phyloP scores from a whole-genome alignment of 2,113 vertebrate species.

The Setophaga petechia region DNA sequence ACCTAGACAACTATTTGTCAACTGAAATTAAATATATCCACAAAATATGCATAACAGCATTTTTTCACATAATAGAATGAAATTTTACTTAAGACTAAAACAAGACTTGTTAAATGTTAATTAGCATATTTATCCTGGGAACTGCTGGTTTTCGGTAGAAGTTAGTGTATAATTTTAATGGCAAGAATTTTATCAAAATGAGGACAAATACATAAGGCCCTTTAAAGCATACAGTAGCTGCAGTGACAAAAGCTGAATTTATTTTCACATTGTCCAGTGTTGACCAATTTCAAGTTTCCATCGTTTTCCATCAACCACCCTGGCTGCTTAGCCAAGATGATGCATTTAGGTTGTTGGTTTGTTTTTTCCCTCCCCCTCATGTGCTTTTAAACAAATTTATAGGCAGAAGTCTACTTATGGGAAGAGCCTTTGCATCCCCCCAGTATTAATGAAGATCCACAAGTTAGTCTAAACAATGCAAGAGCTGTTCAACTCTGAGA shows the following conservation, averaged over 20 bases:
- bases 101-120: slow-evolving; percentile 73
- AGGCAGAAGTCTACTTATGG: slow-evolving; percentile 23
- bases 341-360: not conserved
- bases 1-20: slow-evolving; percentile 78
- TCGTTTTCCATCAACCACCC: slow-evolving; percentile 17
- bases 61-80: slow-evolving; percentile 72
- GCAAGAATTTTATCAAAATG: slow-evolving; percentile 70
- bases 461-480: slow-evolving; percentile 31
- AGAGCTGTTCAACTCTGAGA: slow-evolving; percentile 41
- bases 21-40: slow-evolving; percentile 79
- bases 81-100: slow-evolving; percentile 72
- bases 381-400: slow-evolving; percentile 48
- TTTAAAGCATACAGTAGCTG: slow-evolving; percentile 73
- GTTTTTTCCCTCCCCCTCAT: not conserved
- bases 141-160: slow-evolving; percentile 68
- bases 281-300: slow-evolving; percentile 73
- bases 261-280: slow-evolving; percentile 73
- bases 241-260: slow-evolving; percentile 66
- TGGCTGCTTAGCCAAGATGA: slow-evolving; percentile 14
- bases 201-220: slow-evolving; percentile 73
- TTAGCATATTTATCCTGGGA: slow-evolving; percentile 66
- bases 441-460: slow-evolving; percentile 10
- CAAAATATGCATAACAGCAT: slow-evolving; percentile 75
- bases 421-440: slow-evolving; percentile 2
- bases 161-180: slow-evolving; percentile 63